Evolutionary conservation across 2,113 vertebrate genomes (phyloP).

Genomic region (Petrocephalus zakoni): DNA sequence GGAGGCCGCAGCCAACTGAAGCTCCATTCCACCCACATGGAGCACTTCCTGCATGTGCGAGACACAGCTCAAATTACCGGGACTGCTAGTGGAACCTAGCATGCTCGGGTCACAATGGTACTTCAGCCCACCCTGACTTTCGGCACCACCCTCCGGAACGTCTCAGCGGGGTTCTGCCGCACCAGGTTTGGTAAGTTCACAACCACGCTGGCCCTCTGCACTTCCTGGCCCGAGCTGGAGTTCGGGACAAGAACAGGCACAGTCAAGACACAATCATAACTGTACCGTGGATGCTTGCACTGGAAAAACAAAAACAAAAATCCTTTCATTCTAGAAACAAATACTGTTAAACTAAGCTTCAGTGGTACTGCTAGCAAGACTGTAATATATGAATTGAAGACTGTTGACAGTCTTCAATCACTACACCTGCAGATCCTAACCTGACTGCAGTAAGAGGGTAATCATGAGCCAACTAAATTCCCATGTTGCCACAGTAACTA

Average conservation of each 20-base stretch:
- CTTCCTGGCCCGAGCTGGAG: slow-evolving; percentile 81
- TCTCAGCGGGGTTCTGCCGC: slow-evolving; percentile 87
- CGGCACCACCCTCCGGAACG: slow-evolving; percentile 83
- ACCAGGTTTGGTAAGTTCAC: slow-evolving; percentile 84
- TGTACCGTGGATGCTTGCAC: background rate
- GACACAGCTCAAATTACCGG: background rate
- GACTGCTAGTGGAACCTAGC: background rate
- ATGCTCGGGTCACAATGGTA: background rate
- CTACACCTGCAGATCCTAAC: background rate
- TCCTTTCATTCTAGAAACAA: background rate
- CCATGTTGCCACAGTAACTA: background rate
- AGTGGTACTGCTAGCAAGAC: background rate
- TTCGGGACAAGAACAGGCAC: background rate
- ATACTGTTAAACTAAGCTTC: background rate
- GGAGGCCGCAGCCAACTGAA: slow-evolving; percentile 83
- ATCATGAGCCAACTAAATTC: background rate
- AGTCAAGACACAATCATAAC: background rate
- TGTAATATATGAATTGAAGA: background rate
- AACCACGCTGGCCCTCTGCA: slow-evolving; percentile 84
- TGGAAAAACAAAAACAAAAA: background rate
- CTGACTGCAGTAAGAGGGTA: background rate
- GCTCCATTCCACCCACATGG: slow-evolving; percentile 75
- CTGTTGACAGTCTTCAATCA: background rate
- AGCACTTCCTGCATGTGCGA: slow-evolving; percentile 72
- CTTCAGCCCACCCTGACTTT: slow-evolving; percentile 81